A percentile compares a stretch with the other conserved stretches of the same genome.
Conservation (phyloP, 2,888 invertebrate species). For the Limnephilus lunatus region DNA sequence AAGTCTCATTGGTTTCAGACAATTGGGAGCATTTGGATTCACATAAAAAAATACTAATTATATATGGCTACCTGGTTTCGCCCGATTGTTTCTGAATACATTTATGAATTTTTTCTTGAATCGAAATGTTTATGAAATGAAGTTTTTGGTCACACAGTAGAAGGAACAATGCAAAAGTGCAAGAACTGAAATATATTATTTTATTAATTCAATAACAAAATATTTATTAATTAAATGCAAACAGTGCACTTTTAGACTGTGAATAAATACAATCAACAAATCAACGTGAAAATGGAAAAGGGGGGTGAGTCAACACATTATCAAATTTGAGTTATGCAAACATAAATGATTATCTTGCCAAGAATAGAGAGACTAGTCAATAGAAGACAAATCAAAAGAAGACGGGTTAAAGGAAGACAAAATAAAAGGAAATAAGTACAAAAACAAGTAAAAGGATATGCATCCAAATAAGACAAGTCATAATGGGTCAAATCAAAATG, state of each 20-base stretch:
- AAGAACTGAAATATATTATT: not conserved
- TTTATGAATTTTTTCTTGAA: not conserved
- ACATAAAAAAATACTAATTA: no score
- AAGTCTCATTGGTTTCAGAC: no score
- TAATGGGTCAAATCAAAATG: no score
- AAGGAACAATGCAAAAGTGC: not conserved
- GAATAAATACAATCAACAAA: not conserved
- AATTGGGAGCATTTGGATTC: no score
- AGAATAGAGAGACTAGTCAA: not conserved
- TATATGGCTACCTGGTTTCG: no score
- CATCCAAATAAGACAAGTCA: no score
- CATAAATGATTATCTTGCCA: not conserved
- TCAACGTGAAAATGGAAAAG: not conserved
- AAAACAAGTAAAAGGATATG: no score
- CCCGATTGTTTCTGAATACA: not conserved
- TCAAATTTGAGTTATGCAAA: not conserved
- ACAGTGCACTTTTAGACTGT: not conserved
- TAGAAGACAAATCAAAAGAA: no score
- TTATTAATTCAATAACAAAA: not conserved
- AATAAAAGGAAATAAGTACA: no score
- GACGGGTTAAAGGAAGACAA: no score
- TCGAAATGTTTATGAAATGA: not conserved
- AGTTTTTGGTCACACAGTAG: not conserved
- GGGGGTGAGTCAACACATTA: not conserved
- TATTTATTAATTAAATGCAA: conserved; percentile 1